phyloP scores from a whole-genome alignment of 2,888 invertebrate species.

The Helicoverpa assulta region DNA sequence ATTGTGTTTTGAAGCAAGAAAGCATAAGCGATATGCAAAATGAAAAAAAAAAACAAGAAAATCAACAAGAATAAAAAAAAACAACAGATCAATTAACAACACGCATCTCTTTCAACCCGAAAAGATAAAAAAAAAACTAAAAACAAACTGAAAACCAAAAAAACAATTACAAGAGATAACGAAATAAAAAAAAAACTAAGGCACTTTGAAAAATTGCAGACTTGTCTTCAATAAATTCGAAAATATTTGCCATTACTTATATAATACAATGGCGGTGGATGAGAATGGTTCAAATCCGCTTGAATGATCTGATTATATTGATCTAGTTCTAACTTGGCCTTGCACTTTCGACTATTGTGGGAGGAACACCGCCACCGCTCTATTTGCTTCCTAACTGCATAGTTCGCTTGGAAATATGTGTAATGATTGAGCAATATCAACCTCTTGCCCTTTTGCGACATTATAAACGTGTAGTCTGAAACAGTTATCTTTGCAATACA shows the following conservation, averaged over 20 bases:
- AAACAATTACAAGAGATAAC: not conserved
- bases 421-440: slow-evolving; percentile 59
- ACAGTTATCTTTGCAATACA: slow-evolving; percentile 3
- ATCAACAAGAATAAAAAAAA: not conserved
- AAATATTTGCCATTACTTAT: slow-evolving; percentile 38
- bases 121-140: not conserved
- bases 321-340: slow-evolving; percentile 44
- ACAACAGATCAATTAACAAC: slow-evolving; percentile 3
- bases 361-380: slow-evolving; percentile 43
- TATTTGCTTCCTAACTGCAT: slow-evolving; percentile 27
- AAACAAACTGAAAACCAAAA: too few species aligned
- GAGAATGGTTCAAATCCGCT: slow-evolving; percentile 40
- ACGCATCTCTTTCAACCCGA: not conserved
- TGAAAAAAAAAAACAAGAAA: not conserved
- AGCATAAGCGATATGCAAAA: not conserved
- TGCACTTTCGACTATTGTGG: slow-evolving; percentile 46
- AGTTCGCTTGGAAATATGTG: slow-evolving; percentile 54
- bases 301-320: slow-evolving; percentile 34
- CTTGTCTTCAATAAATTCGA: slow-evolving; percentile 24
- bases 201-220: too few species aligned
- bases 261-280: slow-evolving; percentile 40
- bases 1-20: not conserved
- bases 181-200: not conserved
- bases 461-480: slow-evolving; percentile 52
- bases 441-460: slow-evolving; percentile 55